Base-by-base conservation (phyloP, 2,888 invertebrate species). In the Trichopoda pennipes region DNA sequence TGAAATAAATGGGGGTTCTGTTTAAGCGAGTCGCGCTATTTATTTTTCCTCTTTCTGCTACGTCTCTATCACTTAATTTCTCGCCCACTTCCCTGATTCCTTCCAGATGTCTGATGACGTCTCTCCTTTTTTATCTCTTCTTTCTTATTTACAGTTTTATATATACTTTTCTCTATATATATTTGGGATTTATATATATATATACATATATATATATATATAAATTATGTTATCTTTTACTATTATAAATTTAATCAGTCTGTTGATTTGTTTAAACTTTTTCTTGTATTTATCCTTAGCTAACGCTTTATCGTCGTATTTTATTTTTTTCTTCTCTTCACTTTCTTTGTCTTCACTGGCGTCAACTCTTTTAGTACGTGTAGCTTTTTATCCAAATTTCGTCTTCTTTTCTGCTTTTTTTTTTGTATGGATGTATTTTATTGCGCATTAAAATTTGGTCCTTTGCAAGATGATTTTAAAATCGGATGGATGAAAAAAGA, bases 261-360 rank as follows among this genome's bases (percentile, higher is more conserved):
- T 90, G 90, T 90, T 89, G 90, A 90, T 88, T 90, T 89, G 87
- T 88, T 87, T 87, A 85, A 86, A 86, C 86, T 84, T 88, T 86
- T 87, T 80, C 60, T 86, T 86, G 86, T 86, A 68, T 86, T 85
- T 83, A 78, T 85, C 83, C 85, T 85, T 87, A 81, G 86, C 87
- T 86, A 87, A 87, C 85, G 86, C 84, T 85, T 83, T 84, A 80
- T 86, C 78, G 73, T 79, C 84, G 73, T 85, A 79, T 80, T 82
- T 69, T 86, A 7, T 28, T 28, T 28, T 28, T 8, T 28, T 66
- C 51, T 69, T 78, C 64, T 81, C 74, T 68, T 84, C 21, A 74
- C 69, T 77, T 61, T 75, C 53, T 66, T 70, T 75, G 68, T 53
- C 58, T 32, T 82, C 74, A 63, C 69, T 74, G 21, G 74, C 75